Percentiles rank a stretch among this genome's conserved stretches.
These are phyloP conservation scores for Holacanthella duospinosa DNA, from an alignment of 2,888 invertebrate species.

Conservation along the genomic window DNA sequence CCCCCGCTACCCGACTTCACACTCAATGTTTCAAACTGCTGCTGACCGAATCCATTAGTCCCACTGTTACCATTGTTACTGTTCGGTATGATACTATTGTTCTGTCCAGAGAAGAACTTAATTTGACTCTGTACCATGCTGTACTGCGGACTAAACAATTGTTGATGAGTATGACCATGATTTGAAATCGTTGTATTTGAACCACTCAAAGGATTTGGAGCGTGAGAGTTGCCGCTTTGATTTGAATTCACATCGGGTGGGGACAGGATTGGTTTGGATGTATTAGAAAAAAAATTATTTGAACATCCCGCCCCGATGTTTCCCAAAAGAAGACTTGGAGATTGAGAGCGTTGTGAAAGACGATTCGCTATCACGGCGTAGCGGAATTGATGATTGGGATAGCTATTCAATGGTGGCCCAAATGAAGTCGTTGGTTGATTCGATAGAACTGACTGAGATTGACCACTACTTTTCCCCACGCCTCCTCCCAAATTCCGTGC, in stretches of 20 bases:
- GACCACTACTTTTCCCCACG: neutral
- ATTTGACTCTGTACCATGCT: neutral
- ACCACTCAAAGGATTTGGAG: neutral
- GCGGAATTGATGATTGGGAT: slow-evolving; percentile 19
- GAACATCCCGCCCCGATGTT: neutral
- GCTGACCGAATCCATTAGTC: neutral
- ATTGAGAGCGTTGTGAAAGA: slow-evolving; percentile 12
- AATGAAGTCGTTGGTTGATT: neutral
- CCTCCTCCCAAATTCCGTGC: slow-evolving; percentile 15
- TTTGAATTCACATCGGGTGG: slow-evolving; percentile 6
- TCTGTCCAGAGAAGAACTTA: neutral
- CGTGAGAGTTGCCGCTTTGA: neutral
- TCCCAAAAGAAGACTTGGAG: neutral
- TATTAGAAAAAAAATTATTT: neutral
- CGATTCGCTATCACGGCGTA: slow-evolving; percentile 20
- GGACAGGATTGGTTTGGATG: neutral
- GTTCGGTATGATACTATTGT: neutral
- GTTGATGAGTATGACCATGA: slow-evolving; percentile 11
- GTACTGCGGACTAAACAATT: neutral
- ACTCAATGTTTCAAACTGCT: too few species aligned
- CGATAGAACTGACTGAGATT: neutral
- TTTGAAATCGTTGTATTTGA: slow-evolving; percentile 4
- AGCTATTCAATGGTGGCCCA: neutral
- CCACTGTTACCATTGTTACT: slow-evolving; percentile 10
- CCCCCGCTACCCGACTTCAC: neutral